phyloP scores from a whole-genome alignment of 1,140 invertebrate genomes.

The Branchinecta lynchi region DNA sequence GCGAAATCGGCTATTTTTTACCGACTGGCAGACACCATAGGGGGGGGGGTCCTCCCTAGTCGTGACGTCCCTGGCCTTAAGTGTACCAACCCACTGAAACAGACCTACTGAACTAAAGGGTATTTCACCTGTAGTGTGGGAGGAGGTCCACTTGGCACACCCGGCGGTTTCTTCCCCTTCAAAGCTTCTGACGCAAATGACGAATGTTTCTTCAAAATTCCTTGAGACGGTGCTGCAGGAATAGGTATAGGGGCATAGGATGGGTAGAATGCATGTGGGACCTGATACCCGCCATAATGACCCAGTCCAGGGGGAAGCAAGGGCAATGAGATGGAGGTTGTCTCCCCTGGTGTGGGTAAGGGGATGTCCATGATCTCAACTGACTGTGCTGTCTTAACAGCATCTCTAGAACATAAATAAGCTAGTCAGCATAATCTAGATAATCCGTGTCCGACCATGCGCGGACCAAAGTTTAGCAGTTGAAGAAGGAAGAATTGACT shows the following conservation, averaged over 20 bases:
- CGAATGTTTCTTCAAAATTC: constrained; percentile 56
- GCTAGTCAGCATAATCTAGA: too few relatives aligned
- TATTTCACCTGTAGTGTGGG: constrained; percentile 30
- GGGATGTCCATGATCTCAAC: constrained; percentile 95
- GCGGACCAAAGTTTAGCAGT: too few relatives aligned
- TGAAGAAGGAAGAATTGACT: too few relatives aligned
- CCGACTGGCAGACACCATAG: too few relatives aligned
- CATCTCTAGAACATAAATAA: not conserved
- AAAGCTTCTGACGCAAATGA: constrained; percentile 27
- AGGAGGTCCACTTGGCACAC: constrained; percentile 69
- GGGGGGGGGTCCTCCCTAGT: too few relatives aligned
- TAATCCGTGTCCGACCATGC: constrained; percentile 31
- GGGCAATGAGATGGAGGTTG: constrained; percentile 27
- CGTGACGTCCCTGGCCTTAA: too few relatives aligned
- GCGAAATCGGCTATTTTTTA: too few relatives aligned
- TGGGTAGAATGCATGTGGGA: constrained; percentile 54
- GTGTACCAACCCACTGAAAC: too few relatives aligned
- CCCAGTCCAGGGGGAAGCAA: constrained; percentile 16
- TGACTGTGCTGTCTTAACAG: constrained; percentile 61
- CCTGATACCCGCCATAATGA: constrained; percentile 41
- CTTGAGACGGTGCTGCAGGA: constrained; percentile 35
- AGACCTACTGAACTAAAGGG: too few relatives aligned
- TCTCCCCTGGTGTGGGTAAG: constrained; percentile 42
- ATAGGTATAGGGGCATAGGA: constrained; percentile 39
- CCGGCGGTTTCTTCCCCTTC: constrained; percentile 49